A percentile compares a stretch with the other conserved stretches of the same genome.
Evolutionary conservation across 2,797 vertebrate species (phyloP).

Genomic region (Mormyrops boulengeri): DNA sequence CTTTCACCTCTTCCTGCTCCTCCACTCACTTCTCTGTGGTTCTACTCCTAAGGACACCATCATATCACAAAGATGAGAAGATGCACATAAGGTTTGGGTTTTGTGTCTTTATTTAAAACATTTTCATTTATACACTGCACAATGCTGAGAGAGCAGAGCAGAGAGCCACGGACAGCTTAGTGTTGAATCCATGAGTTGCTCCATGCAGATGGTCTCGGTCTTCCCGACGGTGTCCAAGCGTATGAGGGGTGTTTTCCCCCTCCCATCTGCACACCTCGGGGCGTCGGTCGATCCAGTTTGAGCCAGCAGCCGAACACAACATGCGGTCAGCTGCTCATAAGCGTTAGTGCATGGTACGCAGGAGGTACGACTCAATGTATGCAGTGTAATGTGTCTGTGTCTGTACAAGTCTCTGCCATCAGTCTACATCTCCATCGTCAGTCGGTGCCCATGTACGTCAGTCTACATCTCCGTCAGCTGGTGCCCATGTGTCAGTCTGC

Average conservation of each 20-base stretch:
- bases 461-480: background rate
- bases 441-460: background rate
- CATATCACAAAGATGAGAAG: background rate
- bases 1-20: background rate
- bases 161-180: background rate
- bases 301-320: background rate
- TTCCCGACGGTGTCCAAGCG: background rate
- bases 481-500: background rate
- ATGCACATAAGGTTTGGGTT: background rate
- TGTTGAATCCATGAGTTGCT: background rate
- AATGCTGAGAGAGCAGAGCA: background rate
- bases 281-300: background rate
- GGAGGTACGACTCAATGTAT: background rate
- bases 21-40: background rate
- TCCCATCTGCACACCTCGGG: background rate
- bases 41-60: background rate
- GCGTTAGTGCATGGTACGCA: slow-evolving; percentile 14
- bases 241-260: background rate
- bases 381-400: background rate
- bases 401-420: background rate
- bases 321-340: background rate
- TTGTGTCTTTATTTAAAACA: slow-evolving; percentile 23
- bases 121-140: background rate
- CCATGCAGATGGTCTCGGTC: background rate
- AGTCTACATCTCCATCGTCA: background rate